Base-by-base conservation (phyloP, 2,888 invertebrate species). In the Limnephilus auricula region DNA sequence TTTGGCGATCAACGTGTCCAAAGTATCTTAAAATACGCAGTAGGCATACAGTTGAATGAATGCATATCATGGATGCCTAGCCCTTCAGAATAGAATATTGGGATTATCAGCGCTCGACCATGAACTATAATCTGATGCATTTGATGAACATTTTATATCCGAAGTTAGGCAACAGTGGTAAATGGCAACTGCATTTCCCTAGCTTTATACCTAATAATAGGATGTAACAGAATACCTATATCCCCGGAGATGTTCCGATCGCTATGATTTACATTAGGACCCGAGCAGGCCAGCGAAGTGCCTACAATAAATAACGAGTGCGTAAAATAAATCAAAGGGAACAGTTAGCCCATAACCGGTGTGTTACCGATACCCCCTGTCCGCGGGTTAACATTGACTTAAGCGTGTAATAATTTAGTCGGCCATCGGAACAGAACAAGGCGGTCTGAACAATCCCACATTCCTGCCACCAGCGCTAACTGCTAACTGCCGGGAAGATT, bases 381-480 rank as follows among this genome's bases (percentile, higher is more conserved):
- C 87, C 87, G 65, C 78, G 78, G 65, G 87, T 87, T 87, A 87
- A 87, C 87, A 87, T 87, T 87, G 87, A 87, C 30, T 87, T 87
- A 87, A 87, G 78, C 34, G 87, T 82, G 87, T 34, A 87, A 87
- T 87, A 87, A 87, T 65, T 87, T 87, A 87, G 87, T 78, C 87
- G 34, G 34, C 31, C 87, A 31, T 87, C 87, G 65, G 87, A 87
- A 78, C 87, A n/a, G 84, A 84, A 84, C 84, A 84, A 84, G 84
- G 84, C 84, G 34, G 84, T 34, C 40, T 25, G 82, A 31, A 34
- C 82, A 82, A 82, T 30, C 31, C 82, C 32, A 65, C 50, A 65
- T 65, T 65, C 50, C 50, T 65, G 50, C 50, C 50, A 65, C 50
- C 50, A 65, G 50, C 50, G 15, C 50, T 65, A 65, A 65, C 18